phyloP scores from a whole-genome alignment of 2,888 invertebrate genomes.

The Hirtodrosophila duncani region DNA sequence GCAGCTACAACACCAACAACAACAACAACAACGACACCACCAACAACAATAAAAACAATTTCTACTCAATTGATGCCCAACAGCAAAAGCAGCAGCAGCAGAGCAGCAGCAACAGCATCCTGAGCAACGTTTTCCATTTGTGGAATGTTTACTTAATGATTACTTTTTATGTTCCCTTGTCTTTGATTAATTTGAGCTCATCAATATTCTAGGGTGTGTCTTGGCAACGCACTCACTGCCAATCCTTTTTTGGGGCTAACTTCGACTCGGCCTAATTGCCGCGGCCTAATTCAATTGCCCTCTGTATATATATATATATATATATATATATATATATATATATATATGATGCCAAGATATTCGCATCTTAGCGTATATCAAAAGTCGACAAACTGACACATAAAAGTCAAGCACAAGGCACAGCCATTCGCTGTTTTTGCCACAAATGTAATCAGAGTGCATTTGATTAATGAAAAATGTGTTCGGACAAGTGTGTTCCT shows the following conservation, averaged over 20 bases:
- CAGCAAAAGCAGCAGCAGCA: too few relatives aligned
- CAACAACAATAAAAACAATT: too few relatives aligned
- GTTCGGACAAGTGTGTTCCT: neutral
- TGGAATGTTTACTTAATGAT: slow-evolving; percentile 37
- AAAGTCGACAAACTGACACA: slow-evolving; percentile 31
- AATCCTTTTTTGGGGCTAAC: slow-evolving; percentile 20
- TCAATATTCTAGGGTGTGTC: slow-evolving; percentile 29
- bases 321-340: neutral
- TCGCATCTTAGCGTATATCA: slow-evolving; percentile 8
- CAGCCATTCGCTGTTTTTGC: slow-evolving; percentile 6
- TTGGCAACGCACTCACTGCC: too few relatives aligned
- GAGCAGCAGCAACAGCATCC: neutral
- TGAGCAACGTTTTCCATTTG: slow-evolving; percentile 26
- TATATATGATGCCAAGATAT: neutral
- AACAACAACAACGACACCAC: too few relatives aligned
- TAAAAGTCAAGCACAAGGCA: slow-evolving; percentile 37
- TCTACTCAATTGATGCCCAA: too few relatives aligned
- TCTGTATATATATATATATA: too few relatives aligned
- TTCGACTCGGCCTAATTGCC: slow-evolving; percentile 23
- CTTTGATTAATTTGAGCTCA: slow-evolving; percentile 45
- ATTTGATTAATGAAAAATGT: slow-evolving; percentile 49
- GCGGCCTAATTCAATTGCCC: slow-evolving; percentile 29
- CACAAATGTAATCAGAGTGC: slow-evolving; percentile 13
- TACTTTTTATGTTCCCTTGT: slow-evolving; percentile 27
- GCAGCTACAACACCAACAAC: neutral